Base-by-base conservation (phyloP, 2,888 invertebrate species). In the Acanthopleura granulata region DNA sequence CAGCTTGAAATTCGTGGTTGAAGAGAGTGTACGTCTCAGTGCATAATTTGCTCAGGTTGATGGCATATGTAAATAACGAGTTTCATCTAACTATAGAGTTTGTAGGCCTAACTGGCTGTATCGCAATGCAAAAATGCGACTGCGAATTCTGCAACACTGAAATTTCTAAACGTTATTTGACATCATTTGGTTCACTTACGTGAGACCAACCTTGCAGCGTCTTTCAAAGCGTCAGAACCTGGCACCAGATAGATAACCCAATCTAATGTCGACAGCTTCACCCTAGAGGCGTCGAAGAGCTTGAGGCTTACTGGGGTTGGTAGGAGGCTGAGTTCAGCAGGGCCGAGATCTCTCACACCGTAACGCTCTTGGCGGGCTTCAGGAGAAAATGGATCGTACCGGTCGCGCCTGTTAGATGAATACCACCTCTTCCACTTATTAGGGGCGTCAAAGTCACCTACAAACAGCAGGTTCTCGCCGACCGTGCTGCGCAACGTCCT, bases 341-440 rank as follows among this genome's bases (percentile, higher is more conserved):
- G 57, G 69, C 25, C 27, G 4, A 27, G 25, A 18, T n/a, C 25
- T 16, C 27, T 25, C 3, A 25, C 18, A 16, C 69, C n/a, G 18
- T 69, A 18, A 22, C 27, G 16, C 6, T 69, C 25, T 4, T 25
- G 25, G 27, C 69, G 25, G 4, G 25, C 69, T 30, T n/a, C 69
- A 14, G 69, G 25, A 25, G 69, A 22, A 27, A 25, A 69, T 9
- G 69, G 69, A 69, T 69, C 27, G 30, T 69, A 69, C 16, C 4
- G 1, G 69, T 69, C 69, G 6, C 30, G 22, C 30, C 25, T 30
- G 4, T 4, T 1, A 18, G 25, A n/a, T 25, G 25, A 22, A 51
- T 62, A 72, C 16, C 27, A 62, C 18, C 83, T 50, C 66, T 84
- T 85, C 78, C 80, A 85, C 74, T 85, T 81, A 16, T 79, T 74